Evolutionary conservation across 2,113 vertebrate genomes (phyloP), one percentile per base, ranked within the genome.

Genomic region (Pungitius pungitius): DNA sequence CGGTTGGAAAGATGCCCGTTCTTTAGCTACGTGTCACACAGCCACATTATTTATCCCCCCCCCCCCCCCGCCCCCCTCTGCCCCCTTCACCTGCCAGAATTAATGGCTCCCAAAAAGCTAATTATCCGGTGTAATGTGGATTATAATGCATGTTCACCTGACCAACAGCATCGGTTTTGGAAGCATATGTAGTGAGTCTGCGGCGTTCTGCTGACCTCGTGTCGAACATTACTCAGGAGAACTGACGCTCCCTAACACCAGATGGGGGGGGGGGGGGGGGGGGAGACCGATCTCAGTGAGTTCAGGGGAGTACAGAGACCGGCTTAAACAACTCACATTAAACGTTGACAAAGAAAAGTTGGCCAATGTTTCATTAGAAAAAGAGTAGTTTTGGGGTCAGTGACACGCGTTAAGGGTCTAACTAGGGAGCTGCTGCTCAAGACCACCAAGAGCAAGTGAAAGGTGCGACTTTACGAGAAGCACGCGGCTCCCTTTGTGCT

Each of bases 61-160:
- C 66, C 57, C 61, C 81, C 39, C 78, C 80, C n/a, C n/a, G n/a
- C n/a, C n/a, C n/a, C n/a, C n/a, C n/a, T n/a, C n/a, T n/a, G n/a
- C n/a, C 81, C 75, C 65, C 76, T 30, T 87, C 86, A 91, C 86
- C 91, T 90, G 89, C 79, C 86, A 85, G 69, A 93, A 91, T 90
- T 85, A 92, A 93, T 92, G 87, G 69, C 80, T 86, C 83, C 73
- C 85, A 87, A 92, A 91, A 90, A 88, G 56, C 79, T 91, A 92
- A 93, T 94, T 93, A 92, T 88, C 80, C 78, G 58, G 78, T 87
- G 86, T 93, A 89, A 93, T 92, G 86, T 88, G 88, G 87, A 93
- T 90, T 91, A 89, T 87, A 91, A 88, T 87, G 85, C 76, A 80
- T 85, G 85, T 80, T 80, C 73, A 81, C 69, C 78, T 76, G 83